Conservation (phyloP, 2,113 vertebrate species). For the Myiozetetes cayanensis region DNA sequence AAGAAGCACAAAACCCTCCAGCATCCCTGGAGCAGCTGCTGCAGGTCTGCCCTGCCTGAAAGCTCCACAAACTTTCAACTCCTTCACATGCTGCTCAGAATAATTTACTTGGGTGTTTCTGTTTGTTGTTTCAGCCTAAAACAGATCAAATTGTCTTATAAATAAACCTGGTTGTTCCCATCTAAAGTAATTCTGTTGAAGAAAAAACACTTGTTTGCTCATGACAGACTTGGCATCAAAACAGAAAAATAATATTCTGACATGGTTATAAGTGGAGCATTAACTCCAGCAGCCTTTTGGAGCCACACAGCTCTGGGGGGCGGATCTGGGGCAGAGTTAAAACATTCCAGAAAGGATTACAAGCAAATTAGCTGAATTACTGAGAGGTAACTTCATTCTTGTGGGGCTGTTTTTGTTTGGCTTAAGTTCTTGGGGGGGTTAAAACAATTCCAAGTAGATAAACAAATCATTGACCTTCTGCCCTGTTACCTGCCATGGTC, state of each 20-base stretch:
- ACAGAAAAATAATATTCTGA: not conserved
- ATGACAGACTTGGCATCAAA: not conserved
- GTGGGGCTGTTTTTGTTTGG: not conserved
- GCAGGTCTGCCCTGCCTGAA: not conserved
- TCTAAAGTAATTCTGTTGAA: not conserved
- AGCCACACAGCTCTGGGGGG: not conserved
- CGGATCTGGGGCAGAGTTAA: not conserved
- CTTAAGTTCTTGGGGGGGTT: not conserved
- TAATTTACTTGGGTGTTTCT: not conserved
- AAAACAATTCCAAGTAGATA: not conserved
- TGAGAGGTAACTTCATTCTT: not conserved
- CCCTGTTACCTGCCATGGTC: not conserved
- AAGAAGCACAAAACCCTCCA: not conserved
- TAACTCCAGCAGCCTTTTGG: not conserved
- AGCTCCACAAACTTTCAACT: not conserved
- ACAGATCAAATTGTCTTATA: not conserved
- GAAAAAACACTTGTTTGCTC: not conserved
- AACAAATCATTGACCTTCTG: not conserved
- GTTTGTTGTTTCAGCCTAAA: slow-evolving; percentile 1
- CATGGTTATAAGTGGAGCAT: not conserved
- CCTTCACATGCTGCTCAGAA: not conserved
- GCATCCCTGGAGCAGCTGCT: not conserved
- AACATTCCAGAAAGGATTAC: not conserved
- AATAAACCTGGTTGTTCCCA: not conserved
- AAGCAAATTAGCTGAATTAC: not conserved